Conservation (phyloP, 2,888 invertebrate species). For the Cabera pusaria region DNA sequence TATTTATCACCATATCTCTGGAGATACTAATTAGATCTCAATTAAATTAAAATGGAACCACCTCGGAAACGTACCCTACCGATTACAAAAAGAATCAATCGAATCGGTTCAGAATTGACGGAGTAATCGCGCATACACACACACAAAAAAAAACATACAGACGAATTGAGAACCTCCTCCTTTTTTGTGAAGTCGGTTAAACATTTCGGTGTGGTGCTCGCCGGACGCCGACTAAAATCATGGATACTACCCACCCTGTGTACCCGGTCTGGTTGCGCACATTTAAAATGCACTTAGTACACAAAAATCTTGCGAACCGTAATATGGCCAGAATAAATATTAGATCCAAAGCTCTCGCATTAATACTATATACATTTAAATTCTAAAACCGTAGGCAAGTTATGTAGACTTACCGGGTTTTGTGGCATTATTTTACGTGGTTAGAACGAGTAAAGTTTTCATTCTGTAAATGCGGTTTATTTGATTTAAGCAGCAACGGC, state of each 20-base stretch:
- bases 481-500: conserved; percentile 46
- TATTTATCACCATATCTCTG: no score
- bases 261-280: conserved; percentile 5
- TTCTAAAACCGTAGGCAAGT: conserved; percentile 49
- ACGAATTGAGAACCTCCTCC: no score
- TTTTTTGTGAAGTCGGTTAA: no score
- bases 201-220: conserved; percentile 5
- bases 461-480: conserved; percentile 56
- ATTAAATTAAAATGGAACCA: no score
- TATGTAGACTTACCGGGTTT: conserved; percentile 49
- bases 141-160: no score
- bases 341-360: conserved; percentile 36
- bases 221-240: conserved; percentile 10
- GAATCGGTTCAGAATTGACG: no score
- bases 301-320: conserved; percentile 27
- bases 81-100: no score
- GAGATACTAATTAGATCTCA: no score
- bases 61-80: no score
- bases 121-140: no score
- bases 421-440: conserved; percentile 57
- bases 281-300: conserved; percentile 32
- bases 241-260: conserved; percentile 7
- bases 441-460: conserved; percentile 54
- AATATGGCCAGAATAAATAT: conserved; percentile 37
- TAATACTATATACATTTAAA: conserved; percentile 48